A percentile compares a stretch with the other conserved stretches of the same genome.
Evolutionary conservation across 1,140 invertebrate species (phyloP).

Genomic region (Ridgeia piscesae): DNA sequence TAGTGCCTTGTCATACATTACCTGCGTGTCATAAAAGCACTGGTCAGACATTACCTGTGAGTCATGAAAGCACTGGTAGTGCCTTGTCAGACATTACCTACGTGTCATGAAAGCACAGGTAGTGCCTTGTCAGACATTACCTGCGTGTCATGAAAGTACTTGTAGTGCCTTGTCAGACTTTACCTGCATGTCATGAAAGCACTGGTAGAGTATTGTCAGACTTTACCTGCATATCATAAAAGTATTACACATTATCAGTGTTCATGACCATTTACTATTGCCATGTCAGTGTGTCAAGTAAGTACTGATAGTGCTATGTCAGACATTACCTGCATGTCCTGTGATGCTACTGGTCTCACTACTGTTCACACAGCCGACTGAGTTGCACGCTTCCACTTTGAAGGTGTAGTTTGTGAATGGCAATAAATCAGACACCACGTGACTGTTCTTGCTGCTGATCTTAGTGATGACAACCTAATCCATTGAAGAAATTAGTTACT

Average conservation of each 20-base stretch:
- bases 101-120: not conserved
- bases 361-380: conserved; percentile 53
- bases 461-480: not conserved
- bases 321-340: conserved; percentile 25
- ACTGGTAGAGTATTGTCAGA: not conserved
- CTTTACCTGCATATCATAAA: not conserved
- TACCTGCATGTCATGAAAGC: not conserved
- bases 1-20: not conserved
- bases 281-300: not conserved
- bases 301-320: not conserved
- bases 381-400: conserved; percentile 50
- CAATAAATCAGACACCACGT: conserved; percentile 37
- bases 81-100: not conserved
- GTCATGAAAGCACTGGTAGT: not conserved
- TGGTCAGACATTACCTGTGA: not conserved
- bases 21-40: not conserved
- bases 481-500: conserved; percentile 12
- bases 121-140: not conserved
- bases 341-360: conserved; percentile 40
- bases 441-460: not conserved
- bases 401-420: conserved; percentile 49
- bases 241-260: too few relatives aligned
- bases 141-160: not conserved
- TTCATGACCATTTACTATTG: not conserved
- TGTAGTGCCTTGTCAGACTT: not conserved